Conservation (phyloP, 2,113 vertebrate species). For the Sminthopsis crassicaudata region DNA sequence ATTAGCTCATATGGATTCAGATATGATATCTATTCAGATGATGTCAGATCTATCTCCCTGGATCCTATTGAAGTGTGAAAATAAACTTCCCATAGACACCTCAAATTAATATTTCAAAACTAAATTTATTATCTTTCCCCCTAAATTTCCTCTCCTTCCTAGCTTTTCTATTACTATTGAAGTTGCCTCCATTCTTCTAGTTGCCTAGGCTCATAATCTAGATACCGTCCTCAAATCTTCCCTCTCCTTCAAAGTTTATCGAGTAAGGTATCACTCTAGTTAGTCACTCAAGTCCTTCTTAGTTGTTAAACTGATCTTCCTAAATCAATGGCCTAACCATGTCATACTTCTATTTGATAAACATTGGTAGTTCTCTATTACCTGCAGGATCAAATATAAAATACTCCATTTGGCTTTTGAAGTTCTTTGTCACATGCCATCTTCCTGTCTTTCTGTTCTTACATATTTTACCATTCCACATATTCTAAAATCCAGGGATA, state of each 20-base stretch:
- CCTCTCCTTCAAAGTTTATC: too few relatives aligned
- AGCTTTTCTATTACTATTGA: too few relatives aligned
- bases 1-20: not conserved
- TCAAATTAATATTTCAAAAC: not conserved
- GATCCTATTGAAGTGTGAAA: not conserved
- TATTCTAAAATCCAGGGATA: not conserved
- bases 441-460: not conserved
- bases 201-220: too few relatives aligned
- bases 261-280: too few relatives aligned
- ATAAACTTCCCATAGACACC: not conserved
- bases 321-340: too few relatives aligned
- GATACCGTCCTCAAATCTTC: too few relatives aligned
- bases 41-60: not conserved
- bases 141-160: too few relatives aligned
- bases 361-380: not conserved
- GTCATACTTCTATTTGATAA: not conserved
- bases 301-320: too few relatives aligned
- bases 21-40: not conserved
- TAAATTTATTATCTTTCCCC: too few relatives aligned
- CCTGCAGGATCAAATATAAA: not conserved
- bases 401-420: not conserved
- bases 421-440: not conserved
- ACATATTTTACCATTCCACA: not conserved
- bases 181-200: too few relatives aligned
- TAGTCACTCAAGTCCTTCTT: too few relatives aligned